These are phyloP conservation scores for Aporophyla lueneburgensis DNA, from an alignment of 2,888 invertebrate genomes.

Conservation along the genomic window DNA sequence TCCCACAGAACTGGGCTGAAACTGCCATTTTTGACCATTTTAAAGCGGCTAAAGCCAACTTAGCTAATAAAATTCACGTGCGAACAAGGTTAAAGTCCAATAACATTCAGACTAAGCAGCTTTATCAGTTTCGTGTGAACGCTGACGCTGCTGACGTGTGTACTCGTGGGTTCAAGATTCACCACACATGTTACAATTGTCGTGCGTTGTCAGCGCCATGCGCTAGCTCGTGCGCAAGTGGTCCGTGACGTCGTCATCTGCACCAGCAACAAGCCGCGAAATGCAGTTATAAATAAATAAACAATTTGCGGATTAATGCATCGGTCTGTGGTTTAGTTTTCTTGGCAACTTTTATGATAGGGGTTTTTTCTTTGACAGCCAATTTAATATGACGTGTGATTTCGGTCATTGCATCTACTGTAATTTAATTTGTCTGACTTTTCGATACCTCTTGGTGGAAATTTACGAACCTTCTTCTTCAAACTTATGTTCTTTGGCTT, in stretches of 20 bases:
- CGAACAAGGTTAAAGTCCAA: slow-evolving; percentile 29
- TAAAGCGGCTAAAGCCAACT: not conserved
- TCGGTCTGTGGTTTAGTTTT: slow-evolving; percentile 23
- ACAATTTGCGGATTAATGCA: slow-evolving; percentile 44
- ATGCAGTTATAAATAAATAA: slow-evolving; percentile 57
- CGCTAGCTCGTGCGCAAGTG: slow-evolving; percentile 51
- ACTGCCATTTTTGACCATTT: not conserved
- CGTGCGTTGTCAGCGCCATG: slow-evolving; percentile 46
- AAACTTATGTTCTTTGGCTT: not conserved
- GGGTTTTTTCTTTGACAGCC: slow-evolving; percentile 20
- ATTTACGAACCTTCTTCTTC: not conserved
- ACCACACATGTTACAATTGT: slow-evolving; percentile 44
- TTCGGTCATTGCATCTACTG: not conserved
- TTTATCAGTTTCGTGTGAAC: slow-evolving; percentile 9
- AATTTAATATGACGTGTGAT: slow-evolving; percentile 10
- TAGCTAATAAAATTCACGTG: slow-evolving; percentile 6
- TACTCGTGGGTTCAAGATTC: slow-evolving; percentile 32
- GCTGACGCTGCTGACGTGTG: slow-evolving; percentile 28
- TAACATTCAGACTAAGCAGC: slow-evolving; percentile 1
- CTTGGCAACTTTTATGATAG: slow-evolving; percentile 25
- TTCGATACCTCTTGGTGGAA: not conserved
- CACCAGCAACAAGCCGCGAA: slow-evolving; percentile 37
- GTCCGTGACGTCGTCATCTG: slow-evolving; percentile 45
- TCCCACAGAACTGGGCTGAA: not conserved
- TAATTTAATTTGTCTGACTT: not conserved